A percentile compares a stretch with the other conserved stretches of the same genome.
Conservation (phyloP, 2,113 vertebrate species). For the Drymodes brunneopygia region DNA sequence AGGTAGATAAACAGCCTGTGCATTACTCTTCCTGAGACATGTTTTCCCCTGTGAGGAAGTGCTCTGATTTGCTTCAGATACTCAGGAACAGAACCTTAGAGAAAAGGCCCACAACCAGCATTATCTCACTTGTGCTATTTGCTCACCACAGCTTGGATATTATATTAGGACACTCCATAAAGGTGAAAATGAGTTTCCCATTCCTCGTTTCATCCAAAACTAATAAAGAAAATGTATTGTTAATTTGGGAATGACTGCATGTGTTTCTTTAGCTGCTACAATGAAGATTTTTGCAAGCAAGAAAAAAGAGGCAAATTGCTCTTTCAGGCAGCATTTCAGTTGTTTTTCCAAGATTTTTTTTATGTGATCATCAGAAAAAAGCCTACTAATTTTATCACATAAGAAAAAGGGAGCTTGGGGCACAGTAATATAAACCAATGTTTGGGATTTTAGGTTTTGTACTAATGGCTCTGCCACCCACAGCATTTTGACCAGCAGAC, state of each 20-base stretch:
- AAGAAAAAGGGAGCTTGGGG: neutral
- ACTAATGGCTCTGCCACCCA: neutral
- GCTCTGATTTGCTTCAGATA: neutral
- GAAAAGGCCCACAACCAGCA: neutral
- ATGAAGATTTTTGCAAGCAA: neutral
- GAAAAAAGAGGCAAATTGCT: neutral
- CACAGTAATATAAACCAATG: neutral
- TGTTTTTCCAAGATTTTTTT: neutral
- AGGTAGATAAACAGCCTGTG: neutral
- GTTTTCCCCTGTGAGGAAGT: neutral
- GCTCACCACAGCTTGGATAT: neutral
- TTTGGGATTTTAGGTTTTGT: neutral
- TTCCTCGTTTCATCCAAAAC: neutral
- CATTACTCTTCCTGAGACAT: neutral
- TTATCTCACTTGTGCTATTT: neutral
- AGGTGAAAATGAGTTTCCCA: neutral
- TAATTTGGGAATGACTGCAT: neutral
- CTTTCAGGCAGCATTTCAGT: neutral
- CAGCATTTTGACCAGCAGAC: neutral
- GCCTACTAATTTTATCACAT: neutral
- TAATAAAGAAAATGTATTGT: accelerated
- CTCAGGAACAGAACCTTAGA: neutral
- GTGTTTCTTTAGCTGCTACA: neutral
- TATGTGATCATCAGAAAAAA: neutral
- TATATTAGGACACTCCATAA: neutral